Conservation (phyloP, 2,113 vertebrate genomes). For the Brachyistius frenatus region DNA sequence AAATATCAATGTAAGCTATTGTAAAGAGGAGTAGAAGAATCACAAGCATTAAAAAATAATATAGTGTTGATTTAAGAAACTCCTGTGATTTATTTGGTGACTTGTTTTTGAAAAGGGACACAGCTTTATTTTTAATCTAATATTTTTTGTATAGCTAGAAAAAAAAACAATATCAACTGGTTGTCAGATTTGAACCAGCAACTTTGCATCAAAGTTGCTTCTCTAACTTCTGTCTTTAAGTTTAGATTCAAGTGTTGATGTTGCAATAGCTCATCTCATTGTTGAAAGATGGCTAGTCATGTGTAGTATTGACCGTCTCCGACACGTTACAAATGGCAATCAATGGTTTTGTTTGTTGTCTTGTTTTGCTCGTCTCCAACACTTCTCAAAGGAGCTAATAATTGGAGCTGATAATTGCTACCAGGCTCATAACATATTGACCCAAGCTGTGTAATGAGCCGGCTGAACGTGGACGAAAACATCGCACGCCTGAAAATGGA, state of each 20-base stretch:
- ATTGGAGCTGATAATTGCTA: constrained; percentile 71
- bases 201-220: not conserved
- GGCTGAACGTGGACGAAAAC: constrained; percentile 35
- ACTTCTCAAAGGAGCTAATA: constrained; percentile 56
- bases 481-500: constrained; percentile 38
- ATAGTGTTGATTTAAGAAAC: too few relatives aligned
- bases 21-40: too few relatives aligned
- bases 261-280: constrained; percentile 8
- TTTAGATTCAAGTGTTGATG: not conserved
- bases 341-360: constrained; percentile 54
- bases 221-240: not conserved
- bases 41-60: too few relatives aligned
- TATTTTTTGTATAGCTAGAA: too few relatives aligned
- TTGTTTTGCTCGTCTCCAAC: constrained; percentile 28
- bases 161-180: too few relatives aligned
- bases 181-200: not conserved
- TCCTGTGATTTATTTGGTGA: too few relatives aligned
- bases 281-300: not conserved
- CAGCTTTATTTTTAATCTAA: too few relatives aligned
- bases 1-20: too few relatives aligned
- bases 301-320: constrained; percentile 36
- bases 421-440: constrained; percentile 69
- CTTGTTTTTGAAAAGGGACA: too few relatives aligned
- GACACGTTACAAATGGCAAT: constrained; percentile 66
- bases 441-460: constrained; percentile 57